Base-by-base conservation (phyloP, 2,888 invertebrate species). In the Drosophila anomalata region DNA sequence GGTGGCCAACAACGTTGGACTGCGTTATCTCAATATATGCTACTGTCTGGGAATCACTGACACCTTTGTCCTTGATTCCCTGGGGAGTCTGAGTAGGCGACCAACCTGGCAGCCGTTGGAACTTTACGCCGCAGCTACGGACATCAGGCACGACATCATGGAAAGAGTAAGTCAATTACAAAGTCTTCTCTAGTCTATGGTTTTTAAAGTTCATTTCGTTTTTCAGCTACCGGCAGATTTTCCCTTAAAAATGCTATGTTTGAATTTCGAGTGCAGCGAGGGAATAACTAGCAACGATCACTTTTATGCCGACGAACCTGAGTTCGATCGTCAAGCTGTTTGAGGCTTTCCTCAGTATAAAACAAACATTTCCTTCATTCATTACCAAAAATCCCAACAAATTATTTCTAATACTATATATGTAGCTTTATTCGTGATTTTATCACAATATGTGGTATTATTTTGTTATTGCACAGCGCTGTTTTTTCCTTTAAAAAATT, bases 261-360 rank as follows among this genome's bases (percentile, higher is more conserved):
- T 82, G 29, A 51, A 73, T 41, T 82, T 82, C 39, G 82, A 82
- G 57, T 85, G 85, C 68, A 85, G 85, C 61, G 78, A 79, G 11
- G 85, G 85, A 42, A 77, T 82, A 42, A 22, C 57, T 22, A 72
- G 70, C 8, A 33, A 31, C 36, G 79, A 76, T 33, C 85, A 82
- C 65, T 75, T 53, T 56, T 82, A 78, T 59, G 77, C 58, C 11
- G 82, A 82, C 36, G 85, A 82, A 36, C 82, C 82, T 8, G 82
- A 82, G 59, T 82, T 85, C 29, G 82, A 82, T 66, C 81, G 81
- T 3, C 79, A 79, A 65, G 62, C 63, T 31, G 39, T 53, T 7
- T 65, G 39, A 65, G 41, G 52, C 39, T n/a, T 31, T 63, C 5
- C 12, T 51, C 2, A n/a, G 11, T 44, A 60, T 12, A 46, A 47